Evolutionary conservation across 1,140 invertebrate species (phyloP).

Genomic region (Listronotus bonariensis): DNA sequence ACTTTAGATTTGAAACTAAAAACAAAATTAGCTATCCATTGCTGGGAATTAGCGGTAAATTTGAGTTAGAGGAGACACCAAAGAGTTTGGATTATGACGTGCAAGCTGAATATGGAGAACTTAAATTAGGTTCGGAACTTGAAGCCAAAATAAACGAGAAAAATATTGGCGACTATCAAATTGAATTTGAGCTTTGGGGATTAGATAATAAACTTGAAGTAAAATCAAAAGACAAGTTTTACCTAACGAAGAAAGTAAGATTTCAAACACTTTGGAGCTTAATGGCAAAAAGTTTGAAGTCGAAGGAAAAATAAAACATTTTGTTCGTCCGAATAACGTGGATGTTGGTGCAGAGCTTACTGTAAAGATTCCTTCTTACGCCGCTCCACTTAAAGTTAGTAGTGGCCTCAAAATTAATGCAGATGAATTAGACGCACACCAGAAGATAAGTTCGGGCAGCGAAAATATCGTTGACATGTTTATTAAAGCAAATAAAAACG

Average conservation of each 20-base stretch:
- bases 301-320: constrained; percentile 62
- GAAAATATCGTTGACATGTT: constrained; percentile 61
- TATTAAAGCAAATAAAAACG: constrained; percentile 57
- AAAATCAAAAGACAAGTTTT: constrained; percentile 62
- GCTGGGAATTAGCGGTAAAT: constrained; percentile 56
- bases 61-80: constrained; percentile 59
- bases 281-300: constrained; percentile 68
- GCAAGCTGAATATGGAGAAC: constrained; percentile 59
- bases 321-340: constrained; percentile 59
- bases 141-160: constrained; percentile 59
- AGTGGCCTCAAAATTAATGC: constrained; percentile 58
- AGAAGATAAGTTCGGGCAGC: constrained; percentile 58
- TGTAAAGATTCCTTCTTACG: constrained; percentile 56
- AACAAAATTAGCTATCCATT: constrained; percentile 61
- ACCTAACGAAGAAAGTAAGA: constrained; percentile 64
- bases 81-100: constrained; percentile 61
- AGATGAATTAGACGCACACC: constrained; percentile 60
- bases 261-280: constrained; percentile 63
- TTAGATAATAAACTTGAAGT: constrained; percentile 64
- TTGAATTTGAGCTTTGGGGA: constrained; percentile 62
- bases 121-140: constrained; percentile 62
- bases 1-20: constrained; percentile 46
- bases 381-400: constrained; percentile 62
- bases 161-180: constrained; percentile 62
- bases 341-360: constrained; percentile 61